Percentiles rank a stretch among this genome's conserved stretches.
phyloP scores from a whole-genome alignment of 2,797 vertebrate genomes.

The Rousettus madagascariensis region DNA sequence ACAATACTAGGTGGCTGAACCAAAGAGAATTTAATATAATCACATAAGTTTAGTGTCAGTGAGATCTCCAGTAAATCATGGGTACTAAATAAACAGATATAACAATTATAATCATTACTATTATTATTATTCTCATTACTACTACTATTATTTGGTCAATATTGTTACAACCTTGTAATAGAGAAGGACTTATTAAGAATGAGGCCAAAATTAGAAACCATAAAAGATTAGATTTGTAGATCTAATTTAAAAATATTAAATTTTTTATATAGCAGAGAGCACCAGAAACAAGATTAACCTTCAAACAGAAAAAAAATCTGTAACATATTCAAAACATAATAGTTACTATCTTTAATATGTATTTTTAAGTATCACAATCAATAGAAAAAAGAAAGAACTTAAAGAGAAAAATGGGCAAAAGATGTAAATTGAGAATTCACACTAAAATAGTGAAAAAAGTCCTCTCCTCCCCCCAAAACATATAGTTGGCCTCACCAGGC shows the following conservation, averaged over 20 bases:
- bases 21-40: neutral
- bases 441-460: neutral
- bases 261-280: neutral
- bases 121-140: neutral
- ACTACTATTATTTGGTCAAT: neutral
- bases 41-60: neutral
- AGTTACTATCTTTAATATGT: neutral
- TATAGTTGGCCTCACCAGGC: neutral
- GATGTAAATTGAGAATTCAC: neutral
- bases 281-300: neutral
- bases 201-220: neutral
- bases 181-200: neutral
- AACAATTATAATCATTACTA: neutral
- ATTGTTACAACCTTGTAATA: neutral
- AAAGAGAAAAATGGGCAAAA: neutral
- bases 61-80: neutral
- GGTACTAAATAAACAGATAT: neutral
- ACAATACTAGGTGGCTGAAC: neutral
- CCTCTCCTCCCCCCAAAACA: too few species aligned
- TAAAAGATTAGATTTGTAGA: neutral
- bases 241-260: constrained; percentile 32
- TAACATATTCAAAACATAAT: neutral
- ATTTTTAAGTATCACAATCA: neutral
- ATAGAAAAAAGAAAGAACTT: neutral
- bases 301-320: neutral